A percentile compares a stretch with the other conserved stretches of the same genome.
Evolutionary conservation across 2,888 invertebrate species (phyloP).

Genomic region (Neocrepidodera transversa): DNA sequence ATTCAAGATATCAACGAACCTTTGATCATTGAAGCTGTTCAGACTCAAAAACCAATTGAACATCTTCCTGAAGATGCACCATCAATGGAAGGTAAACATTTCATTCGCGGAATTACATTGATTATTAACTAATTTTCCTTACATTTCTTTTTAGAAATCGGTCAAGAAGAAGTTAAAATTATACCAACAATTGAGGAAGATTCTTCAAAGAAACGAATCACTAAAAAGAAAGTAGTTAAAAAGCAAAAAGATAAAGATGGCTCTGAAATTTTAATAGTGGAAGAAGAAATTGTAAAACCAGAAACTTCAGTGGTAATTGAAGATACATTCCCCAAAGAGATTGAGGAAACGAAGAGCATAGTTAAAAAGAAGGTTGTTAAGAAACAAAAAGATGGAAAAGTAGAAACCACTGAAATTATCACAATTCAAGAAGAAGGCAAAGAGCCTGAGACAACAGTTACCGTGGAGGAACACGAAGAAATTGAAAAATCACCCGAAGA

Average conservation of each 20-base stretch:
- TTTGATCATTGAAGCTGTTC: conserved; percentile 47
- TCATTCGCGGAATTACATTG: too few relatives aligned
- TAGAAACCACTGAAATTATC: conserved; percentile 51
- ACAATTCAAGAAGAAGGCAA: conserved; percentile 49
- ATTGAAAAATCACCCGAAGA: conserved; percentile 39
- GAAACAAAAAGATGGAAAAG: conserved; percentile 45
- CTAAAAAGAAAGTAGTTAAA: conserved; percentile 53
- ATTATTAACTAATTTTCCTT: too few relatives aligned
- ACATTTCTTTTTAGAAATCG: not conserved
- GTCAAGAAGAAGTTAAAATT: conserved; percentile 41
- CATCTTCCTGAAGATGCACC: conserved; percentile 37
- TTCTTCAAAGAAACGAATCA: conserved; percentile 45
- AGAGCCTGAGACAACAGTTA: conserved; percentile 45
- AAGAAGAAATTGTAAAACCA: conserved; percentile 59
- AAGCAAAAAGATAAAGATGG: conserved; percentile 56
- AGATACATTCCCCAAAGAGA: too few relatives aligned
- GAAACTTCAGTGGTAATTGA: conserved; percentile 52
- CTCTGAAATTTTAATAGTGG: conserved; percentile 60
- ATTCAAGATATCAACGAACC: conserved; percentile 49
- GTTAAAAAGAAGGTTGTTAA: conserved; percentile 45
- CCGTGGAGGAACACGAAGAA: conserved; percentile 47
- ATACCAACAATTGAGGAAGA: conserved; percentile 33
- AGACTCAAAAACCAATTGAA: conserved; percentile 49
- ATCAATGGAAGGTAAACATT: conserved; percentile 17
- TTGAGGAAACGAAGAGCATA: conserved; percentile 45